These are phyloP conservation scores for Neoniphon sammara DNA, from an alignment of 2,797 vertebrate species.

Conservation along the genomic window DNA sequence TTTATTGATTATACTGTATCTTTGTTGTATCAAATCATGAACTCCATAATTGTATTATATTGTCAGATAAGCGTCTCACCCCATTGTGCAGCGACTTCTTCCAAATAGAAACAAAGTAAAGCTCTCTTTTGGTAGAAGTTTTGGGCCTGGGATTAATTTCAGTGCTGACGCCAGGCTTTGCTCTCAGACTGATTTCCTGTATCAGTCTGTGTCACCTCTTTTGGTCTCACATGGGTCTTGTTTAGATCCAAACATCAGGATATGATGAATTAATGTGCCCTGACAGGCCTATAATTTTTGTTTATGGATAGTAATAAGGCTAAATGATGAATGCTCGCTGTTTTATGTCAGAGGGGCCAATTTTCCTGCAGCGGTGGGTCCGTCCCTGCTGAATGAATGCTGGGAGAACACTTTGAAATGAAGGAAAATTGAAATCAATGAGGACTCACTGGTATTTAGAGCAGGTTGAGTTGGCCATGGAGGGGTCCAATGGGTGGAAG, in stretches of 20 bases:
- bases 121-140: no score
- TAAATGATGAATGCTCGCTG: neutral
- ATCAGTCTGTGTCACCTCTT: neutral
- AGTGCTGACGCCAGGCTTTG: no score
- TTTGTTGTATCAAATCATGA: no score
- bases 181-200: neutral
- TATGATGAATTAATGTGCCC: neutral
- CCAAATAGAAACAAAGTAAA: no score
- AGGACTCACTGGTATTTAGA: constrained; percentile 82
- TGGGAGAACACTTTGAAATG: neutral
- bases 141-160: no score
- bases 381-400: neutral
- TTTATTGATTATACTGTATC: no score
- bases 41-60: no score
- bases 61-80: no score
- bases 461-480: constrained; percentile 89
- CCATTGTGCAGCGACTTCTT: no score
- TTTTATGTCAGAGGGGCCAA: neutral
- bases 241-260: neutral
- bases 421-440: neutral
- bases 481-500: constrained; percentile 86
- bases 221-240: neutral
- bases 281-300: neutral
- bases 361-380: neutral
- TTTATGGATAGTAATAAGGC: neutral